phyloP scores from a whole-genome alignment of 2,113 vertebrate species.

The Tinamus guttatus region DNA sequence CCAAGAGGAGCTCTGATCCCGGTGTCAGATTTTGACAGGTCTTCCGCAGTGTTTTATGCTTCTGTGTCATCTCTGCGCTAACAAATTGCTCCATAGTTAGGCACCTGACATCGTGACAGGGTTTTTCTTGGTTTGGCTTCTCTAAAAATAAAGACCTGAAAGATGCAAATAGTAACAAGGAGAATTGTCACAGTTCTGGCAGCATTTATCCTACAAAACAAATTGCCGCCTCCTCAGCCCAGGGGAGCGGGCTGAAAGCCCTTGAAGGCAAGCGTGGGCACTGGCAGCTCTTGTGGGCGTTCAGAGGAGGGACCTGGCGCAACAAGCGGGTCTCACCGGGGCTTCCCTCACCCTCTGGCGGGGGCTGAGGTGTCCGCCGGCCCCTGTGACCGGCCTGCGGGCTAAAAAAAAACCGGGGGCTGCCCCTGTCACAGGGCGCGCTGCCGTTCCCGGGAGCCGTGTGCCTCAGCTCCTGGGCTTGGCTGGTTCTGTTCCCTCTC shows the following conservation, averaged over 20 bases:
- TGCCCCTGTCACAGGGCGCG: not conserved
- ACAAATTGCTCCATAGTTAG: not conserved
- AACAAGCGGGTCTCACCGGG: not conserved
- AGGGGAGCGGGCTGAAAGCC: not conserved
- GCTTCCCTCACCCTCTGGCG: not conserved
- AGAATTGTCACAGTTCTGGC: rapidly evolving
- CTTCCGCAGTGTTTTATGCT: not conserved
- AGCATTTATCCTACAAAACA: not conserved
- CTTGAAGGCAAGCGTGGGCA: not conserved
- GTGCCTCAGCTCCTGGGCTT: not conserved
- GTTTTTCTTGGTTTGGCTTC: not conserved
- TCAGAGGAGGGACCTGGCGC: not conserved
- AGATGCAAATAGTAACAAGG: rapidly evolving
- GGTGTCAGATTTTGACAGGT: not conserved
- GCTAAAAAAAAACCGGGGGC: too few relatives aligned
- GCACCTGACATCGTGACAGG: not conserved
- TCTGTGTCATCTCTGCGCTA: rapidly evolving
- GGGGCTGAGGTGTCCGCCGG: not conserved
- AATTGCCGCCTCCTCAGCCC: not conserved
- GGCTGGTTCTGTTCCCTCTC: not conserved
- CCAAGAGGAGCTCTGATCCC: rapidly evolving
- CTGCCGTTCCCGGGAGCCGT: rapidly evolving
- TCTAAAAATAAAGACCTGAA: not conserved
- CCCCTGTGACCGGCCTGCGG: too few relatives aligned
- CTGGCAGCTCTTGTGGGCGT: not conserved